phyloP scores from a whole-genome alignment of 2,113 vertebrate species.

The Epinephelus moara region DNA sequence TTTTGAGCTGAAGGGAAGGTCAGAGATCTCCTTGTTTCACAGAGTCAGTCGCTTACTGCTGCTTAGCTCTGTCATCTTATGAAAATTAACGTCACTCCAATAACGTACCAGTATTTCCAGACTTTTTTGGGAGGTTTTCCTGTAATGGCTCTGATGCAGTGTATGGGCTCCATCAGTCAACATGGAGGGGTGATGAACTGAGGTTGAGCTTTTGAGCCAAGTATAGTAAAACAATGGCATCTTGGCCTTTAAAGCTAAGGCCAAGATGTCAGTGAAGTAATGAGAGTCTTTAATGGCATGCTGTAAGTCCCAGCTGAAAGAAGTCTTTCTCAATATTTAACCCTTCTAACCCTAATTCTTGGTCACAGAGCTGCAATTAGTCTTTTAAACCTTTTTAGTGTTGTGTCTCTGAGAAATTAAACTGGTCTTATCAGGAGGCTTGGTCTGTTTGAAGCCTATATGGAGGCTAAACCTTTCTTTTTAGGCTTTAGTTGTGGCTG shows the following conservation, averaged over 20 bases:
- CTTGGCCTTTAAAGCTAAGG: too few relatives aligned
- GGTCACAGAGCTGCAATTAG: not conserved
- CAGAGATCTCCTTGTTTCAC: not conserved
- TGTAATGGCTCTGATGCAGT: not conserved
- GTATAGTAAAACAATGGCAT: not conserved
- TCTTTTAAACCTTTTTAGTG: not conserved
- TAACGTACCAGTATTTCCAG: not conserved
- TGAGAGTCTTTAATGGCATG: too few relatives aligned
- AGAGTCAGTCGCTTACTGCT: conserved; percentile 9
- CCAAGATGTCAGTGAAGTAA: too few relatives aligned
- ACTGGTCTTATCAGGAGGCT: not conserved
- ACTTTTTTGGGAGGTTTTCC: not conserved
- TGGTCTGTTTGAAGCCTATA: too few relatives aligned
- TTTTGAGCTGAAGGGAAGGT: not conserved
- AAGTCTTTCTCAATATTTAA: not conserved
- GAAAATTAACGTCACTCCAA: conserved; percentile 28
- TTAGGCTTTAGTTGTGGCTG: too few relatives aligned
- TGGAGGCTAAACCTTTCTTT: too few relatives aligned
- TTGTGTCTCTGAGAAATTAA: too few relatives aligned
- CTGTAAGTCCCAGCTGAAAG: not conserved
- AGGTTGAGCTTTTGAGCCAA: not conserved
- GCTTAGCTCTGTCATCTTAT: conserved; percentile 35
- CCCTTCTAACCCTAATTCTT: not conserved
- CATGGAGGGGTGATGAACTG: too few relatives aligned
- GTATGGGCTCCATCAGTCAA: not conserved